These are phyloP conservation scores for Zaprionus ornatus DNA, from an alignment of 1,140 invertebrate genomes.

Conservation along the genomic window DNA sequence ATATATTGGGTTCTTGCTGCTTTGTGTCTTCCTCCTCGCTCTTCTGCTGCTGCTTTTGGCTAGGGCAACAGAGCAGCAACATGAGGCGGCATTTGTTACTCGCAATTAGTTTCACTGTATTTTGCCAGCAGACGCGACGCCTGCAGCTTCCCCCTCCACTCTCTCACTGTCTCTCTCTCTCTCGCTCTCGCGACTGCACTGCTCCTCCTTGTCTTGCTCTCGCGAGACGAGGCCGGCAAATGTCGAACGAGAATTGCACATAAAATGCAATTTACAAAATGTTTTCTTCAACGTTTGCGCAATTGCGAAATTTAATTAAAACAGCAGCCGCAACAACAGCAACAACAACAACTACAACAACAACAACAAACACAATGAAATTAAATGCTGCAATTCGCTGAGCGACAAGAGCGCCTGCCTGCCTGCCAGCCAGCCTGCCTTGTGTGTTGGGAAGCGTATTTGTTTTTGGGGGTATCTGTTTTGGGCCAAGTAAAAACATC, in stretches of 20 bases:
- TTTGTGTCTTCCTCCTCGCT: background rate
- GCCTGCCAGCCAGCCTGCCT: too few species aligned
- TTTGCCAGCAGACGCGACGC: slow-evolving; percentile 51
- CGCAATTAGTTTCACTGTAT: slow-evolving; percentile 80
- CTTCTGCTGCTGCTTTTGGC: slow-evolving; percentile 5
- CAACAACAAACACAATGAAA: slow-evolving; percentile 68
- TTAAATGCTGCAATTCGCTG: slow-evolving; percentile 78
- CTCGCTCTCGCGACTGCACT: background rate
- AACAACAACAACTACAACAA: slow-evolving; percentile 18
- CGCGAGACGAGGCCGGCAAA: slow-evolving; percentile 49
- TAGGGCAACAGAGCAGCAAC: slow-evolving; percentile 70
- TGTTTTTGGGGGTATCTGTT: slow-evolving; percentile 42
- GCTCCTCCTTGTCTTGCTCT: slow-evolving; percentile 12
- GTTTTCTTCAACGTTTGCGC: slow-evolving; percentile 79
- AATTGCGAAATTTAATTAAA: slow-evolving; percentile 80
- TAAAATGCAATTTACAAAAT: slow-evolving; percentile 80
- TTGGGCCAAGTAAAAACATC: slow-evolving; percentile 76
- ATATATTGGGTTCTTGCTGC: slow-evolving; percentile 3
- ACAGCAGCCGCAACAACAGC: slow-evolving; percentile 54
- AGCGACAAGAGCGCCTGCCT: slow-evolving; percentile 73
- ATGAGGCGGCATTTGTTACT: slow-evolving; percentile 80
- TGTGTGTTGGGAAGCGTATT: slow-evolving; percentile 32
- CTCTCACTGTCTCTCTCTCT: background rate
- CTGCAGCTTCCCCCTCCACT: slow-evolving; percentile 18
- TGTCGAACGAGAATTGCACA: slow-evolving; percentile 79